Conservation (phyloP, 1,140 invertebrate genomes). For the Drosophila dunni region DNA sequence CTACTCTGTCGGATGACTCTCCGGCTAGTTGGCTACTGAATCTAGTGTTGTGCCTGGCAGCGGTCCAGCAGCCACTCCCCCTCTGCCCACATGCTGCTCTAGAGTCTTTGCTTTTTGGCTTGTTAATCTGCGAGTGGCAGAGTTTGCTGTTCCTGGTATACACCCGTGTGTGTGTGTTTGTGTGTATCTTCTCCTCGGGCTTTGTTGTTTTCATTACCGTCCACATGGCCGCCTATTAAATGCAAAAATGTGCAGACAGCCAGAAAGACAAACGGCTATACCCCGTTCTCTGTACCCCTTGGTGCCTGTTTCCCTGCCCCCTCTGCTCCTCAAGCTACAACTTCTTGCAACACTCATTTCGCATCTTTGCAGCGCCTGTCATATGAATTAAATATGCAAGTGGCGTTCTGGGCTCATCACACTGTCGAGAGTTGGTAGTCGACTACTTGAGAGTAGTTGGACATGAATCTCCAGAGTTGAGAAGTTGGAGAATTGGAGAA, state of each 20-base stretch:
- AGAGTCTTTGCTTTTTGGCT: constrained; percentile 73
- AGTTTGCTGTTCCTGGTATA: constrained; percentile 30
- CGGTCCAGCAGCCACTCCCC: constrained; percentile 56
- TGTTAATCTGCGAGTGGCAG: constrained; percentile 75
- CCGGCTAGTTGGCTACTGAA: constrained; percentile 55
- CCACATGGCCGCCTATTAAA: constrained; percentile 80
- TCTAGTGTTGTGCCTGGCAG: constrained; percentile 60
- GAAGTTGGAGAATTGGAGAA: not conserved
- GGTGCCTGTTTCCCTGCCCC: not conserved
- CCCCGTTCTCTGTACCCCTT: not conserved
- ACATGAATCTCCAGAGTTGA: not conserved
- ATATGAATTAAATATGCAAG: constrained; percentile 79
- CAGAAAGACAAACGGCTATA: constrained; percentile 70
- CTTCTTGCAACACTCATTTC: constrained; percentile 15
- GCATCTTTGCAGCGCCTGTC: constrained; percentile 48
- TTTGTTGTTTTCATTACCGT: constrained; percentile 80
- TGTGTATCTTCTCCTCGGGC: constrained; percentile 70
- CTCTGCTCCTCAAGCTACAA: not conserved
- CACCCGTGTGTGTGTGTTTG: constrained; percentile 42
- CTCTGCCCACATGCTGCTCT: not conserved
- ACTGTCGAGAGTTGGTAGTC: not conserved
- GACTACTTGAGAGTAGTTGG: not conserved
- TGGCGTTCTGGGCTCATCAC: constrained; percentile 30
- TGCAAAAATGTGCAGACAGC: constrained; percentile 77
- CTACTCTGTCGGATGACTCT: constrained; percentile 19